Base-by-base conservation (phyloP, 2,797 vertebrate genomes). In the Schizothorax lantsangensis region DNA sequence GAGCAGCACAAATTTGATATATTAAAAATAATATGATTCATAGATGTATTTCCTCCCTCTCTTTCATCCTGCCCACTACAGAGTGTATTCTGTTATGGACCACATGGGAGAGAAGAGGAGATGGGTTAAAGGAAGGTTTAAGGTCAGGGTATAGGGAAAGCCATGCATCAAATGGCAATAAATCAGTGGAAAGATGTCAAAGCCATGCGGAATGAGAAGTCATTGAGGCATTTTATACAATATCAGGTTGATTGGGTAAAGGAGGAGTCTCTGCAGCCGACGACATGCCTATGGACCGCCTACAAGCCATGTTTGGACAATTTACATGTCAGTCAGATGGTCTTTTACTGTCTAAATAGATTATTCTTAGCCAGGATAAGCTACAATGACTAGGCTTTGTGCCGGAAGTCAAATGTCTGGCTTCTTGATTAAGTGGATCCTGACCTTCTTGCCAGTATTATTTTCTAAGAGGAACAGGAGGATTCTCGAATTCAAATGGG, bases 11-110 rank as follows among this genome's bases (percentile, higher is more conserved):
- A 68, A 69, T 69, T 33, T 68, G 64, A 69, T 81, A n/a, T 69
- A 49, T 52, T 66, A 54, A 82, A 71, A 68, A 81, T 81, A 82
- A 69, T 69, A 19, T 19, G 21, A 66, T 80, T 80, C 79, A 80
- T 47, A 66, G 36, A 66, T 7, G 15, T 7, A 43, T 26, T 30
- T 2, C 2, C 26, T 14, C 8, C 4, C 33, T 2, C n/a, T 15
- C 21, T 40, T 10, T 36, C 38, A 7, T 15, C n/a, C 9, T 75
- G 30, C 47, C 6, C 11, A 59, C 77, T 33, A 49, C 26, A 49
- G 33, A 59, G 11, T 80, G n/a, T 66, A 66, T 66, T 68, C n/a
- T 33, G 26, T 80, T 80, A 80, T 43, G 1, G 14, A 43, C 52
- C 36, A 47, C 40, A 49, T 47, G 43, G 43, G 26, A 69, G 9